These are phyloP conservation scores for Halichoerus grypus DNA, from an alignment of 2,113 vertebrate species.

Conservation along the genomic window DNA sequence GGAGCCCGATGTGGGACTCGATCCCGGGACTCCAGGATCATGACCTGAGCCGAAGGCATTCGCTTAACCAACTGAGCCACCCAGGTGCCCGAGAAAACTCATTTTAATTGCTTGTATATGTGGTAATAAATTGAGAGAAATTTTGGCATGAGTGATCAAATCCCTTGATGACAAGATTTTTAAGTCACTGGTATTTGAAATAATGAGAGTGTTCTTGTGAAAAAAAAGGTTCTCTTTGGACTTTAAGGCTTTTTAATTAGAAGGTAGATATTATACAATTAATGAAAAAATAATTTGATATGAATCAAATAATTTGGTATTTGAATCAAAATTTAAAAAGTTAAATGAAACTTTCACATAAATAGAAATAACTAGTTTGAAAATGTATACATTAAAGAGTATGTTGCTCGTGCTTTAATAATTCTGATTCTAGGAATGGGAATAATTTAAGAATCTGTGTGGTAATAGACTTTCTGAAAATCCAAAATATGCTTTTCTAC, in stretches of 20 bases:
- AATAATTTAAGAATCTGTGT: not conserved
- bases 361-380: not conserved
- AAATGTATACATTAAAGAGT: not conserved
- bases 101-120: constrained; percentile 46
- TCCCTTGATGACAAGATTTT: not conserved
- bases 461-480: constrained; percentile 40
- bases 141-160: constrained; percentile 47
- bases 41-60: too few species aligned
- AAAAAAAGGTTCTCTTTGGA: constrained; percentile 6
- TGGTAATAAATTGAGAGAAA: constrained; percentile 61
- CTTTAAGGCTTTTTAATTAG: constrained; percentile 41
- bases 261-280: constrained; percentile 20
- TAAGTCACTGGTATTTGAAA: constrained; percentile 40
- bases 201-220: constrained; percentile 16
- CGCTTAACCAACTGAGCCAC: too few species aligned
- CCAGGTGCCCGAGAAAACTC: not conserved
- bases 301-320: not conserved
- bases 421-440: not conserved
- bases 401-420: constrained; percentile 4
- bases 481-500: not conserved
- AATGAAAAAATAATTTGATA: not conserved
- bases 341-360: not conserved
- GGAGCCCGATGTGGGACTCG: too few species aligned
- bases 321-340: constrained; percentile 5
- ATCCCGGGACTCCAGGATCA: too few species aligned